Evolutionary conservation across 1,140 invertebrate genomes (phyloP), one percentile per base, ranked within the genome.

Genomic region (Ladona fulva): DNA sequence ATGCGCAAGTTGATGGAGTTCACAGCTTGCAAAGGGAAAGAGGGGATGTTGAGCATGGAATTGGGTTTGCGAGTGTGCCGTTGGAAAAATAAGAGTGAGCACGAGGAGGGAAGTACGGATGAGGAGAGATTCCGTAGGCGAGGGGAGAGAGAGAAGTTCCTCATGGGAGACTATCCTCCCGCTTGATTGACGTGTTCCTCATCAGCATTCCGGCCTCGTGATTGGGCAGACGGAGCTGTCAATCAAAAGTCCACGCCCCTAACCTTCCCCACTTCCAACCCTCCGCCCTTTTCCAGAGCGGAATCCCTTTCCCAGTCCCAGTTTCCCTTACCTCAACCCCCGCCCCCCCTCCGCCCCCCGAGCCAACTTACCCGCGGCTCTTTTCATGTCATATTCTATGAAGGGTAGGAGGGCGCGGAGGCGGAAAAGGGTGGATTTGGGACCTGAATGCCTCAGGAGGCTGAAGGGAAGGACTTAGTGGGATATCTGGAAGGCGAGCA

Each of bases 111-210:
- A 22, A 66, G 52, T 12, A 42, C 24, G 42, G 75, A 42, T 10
- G 42, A 25, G 1, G 74, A 75, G 24, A 75, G 75, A 42, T n/a
- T 5, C 42, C 22, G 25, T n/a, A 52, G 73, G 25, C 74, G 59
- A 77, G n/a, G 59, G 59, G 59, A 77, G 42, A 22, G 59, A 24
- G 22, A 74, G 29, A 37, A 22, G 5, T 66, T 66, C n/a, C 52
- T 66, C 78, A 77, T 24, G 78, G 77, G 79, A 76, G 77, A 80
- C 76, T n/a, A n/a, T n/a, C n/a, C 52, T 19, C 52, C 52, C 52
- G 82, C 82, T 82, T 89, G 88, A 89, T 88, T 89, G 88, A 89
- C 88, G 88, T 86, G 85, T 86, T 84, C 85, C 87, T 87, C 87
- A 88, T 87, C 85, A 89, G 88, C 88, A 89, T 89, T 86, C 87